These are phyloP conservation scores for Scolanthus callimorphus DNA, from an alignment of 92 coral and sea anemone species.

Conservation along the genomic window DNA sequence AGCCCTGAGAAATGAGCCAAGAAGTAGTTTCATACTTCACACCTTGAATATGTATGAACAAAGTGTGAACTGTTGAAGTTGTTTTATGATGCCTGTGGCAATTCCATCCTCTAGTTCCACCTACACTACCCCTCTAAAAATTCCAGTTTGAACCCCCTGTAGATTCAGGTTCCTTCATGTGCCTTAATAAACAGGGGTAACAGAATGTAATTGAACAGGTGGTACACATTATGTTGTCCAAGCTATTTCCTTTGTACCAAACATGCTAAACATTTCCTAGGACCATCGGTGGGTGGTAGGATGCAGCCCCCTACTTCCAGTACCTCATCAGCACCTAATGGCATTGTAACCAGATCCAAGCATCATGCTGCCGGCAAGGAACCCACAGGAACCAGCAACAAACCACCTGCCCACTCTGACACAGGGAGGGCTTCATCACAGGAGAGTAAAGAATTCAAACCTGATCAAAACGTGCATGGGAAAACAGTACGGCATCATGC, in stretches of 20 bases:
- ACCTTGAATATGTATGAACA: too few relatives aligned
- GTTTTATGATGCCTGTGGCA: too few relatives aligned
- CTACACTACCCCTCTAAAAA: not conserved
- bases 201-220: too few relatives aligned
- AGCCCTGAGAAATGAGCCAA: not conserved
- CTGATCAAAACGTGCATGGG: not conserved
- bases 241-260: too few relatives aligned
- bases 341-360: constrained; percentile 31
- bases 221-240: too few relatives aligned
- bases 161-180: too few relatives aligned
- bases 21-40: too few relatives aligned
- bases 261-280: not conserved
- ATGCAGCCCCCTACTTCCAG: not conserved
- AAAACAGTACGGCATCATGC: not conserved
- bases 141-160: not conserved
- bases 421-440: constrained; percentile 1
- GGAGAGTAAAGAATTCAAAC: not conserved
- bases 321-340: constrained; percentile 3
- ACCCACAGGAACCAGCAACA: not conserved
- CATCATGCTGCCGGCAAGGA: not conserved
- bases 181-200: too few relatives aligned
- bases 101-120: not conserved
- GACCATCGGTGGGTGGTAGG: not conserved
- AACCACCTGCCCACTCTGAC: not conserved
- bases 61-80: too few relatives aligned